Base-by-base conservation (phyloP, 2,888 invertebrate species). In the Coelinius sp. region DNA sequence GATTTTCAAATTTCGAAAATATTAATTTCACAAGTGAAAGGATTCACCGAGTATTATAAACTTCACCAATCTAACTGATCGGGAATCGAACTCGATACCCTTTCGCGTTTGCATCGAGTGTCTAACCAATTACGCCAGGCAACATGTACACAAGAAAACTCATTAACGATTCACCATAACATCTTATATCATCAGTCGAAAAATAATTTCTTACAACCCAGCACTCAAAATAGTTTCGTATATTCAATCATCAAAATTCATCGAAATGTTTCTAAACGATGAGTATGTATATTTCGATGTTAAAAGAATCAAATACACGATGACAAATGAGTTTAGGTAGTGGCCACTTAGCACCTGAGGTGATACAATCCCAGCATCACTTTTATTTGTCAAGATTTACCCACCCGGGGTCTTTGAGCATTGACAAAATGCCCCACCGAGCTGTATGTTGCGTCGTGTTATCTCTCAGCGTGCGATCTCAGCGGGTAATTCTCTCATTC, bases 401-500 rank as follows among this genome's bases (percentile, higher is more conserved):
- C 76, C 78, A 76, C 79, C 79, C 68, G 74, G 52, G 76, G 78
- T 14, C 31, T 20, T 25, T 38, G 24, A 63, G 38, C 38, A 52
- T 74, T 69, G 53, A 74, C 75, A 75, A 63, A 38, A 76, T 73
- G 76, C 75, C 74, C 67, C 66, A 69, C 41, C 3, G 22, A 78
- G 76, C 76, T 75, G 77, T 78, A 75, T 70, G 31, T 56, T 56
- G 73, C 69, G 65, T 70, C 71, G 71, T 75, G 77, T 78, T 79
- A 77, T 78, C 75, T 73, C 79, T 22, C 79, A 79, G 79, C 79
- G 73, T 78, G 79, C 52, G 73, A 66, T 75, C 75, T 27, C 76
- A 76, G 76, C 74, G 38, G 70, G 76, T 35, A 24, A 62, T 62
- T 63, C 25, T 63, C 41, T 27, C 25, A 65, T 41, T 68, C 64